These are phyloP conservation scores for Grus americana DNA, from an alignment of 2,113 vertebrate genomes.

Conservation along the genomic window DNA sequence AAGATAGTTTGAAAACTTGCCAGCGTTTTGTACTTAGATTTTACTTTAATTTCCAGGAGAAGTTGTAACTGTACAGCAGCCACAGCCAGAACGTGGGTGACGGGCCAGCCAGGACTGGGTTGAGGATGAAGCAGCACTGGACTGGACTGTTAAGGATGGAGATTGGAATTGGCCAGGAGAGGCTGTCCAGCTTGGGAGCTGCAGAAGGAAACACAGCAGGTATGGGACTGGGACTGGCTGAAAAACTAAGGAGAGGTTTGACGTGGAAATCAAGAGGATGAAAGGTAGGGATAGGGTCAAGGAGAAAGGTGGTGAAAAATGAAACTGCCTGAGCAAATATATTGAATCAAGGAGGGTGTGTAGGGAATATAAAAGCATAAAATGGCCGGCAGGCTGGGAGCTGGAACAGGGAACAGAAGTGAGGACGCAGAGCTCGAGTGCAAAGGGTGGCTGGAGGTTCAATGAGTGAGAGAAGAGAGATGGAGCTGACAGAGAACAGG, in stretches of 20 bases:
- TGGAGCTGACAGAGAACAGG: neutral
- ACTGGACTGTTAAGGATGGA: neutral
- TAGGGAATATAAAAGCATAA: neutral
- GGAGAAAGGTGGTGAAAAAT: neutral
- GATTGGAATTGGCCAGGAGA: neutral
- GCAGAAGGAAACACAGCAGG: constrained; percentile 12
- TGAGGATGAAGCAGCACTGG: neutral
- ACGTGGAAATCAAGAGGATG: neutral
- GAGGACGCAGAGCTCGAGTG: neutral
- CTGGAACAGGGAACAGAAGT: neutral
- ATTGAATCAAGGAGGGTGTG: neutral
- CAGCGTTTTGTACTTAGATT: neutral
- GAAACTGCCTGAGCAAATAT: neutral
- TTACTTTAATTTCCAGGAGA: neutral
- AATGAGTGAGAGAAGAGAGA: neutral
- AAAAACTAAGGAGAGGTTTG: neutral
- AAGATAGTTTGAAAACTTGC: neutral
- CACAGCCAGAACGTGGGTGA: neutral
- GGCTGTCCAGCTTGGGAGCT: neutral
- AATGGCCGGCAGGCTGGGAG: neutral
- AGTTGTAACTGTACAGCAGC: neutral
- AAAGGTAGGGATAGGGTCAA: neutral
- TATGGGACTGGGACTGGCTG: neutral
- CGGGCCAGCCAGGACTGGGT: neutral
- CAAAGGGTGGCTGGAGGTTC: neutral